Base-by-base conservation (phyloP, 2,888 invertebrate genomes). In the Drosophila affinis region DNA sequence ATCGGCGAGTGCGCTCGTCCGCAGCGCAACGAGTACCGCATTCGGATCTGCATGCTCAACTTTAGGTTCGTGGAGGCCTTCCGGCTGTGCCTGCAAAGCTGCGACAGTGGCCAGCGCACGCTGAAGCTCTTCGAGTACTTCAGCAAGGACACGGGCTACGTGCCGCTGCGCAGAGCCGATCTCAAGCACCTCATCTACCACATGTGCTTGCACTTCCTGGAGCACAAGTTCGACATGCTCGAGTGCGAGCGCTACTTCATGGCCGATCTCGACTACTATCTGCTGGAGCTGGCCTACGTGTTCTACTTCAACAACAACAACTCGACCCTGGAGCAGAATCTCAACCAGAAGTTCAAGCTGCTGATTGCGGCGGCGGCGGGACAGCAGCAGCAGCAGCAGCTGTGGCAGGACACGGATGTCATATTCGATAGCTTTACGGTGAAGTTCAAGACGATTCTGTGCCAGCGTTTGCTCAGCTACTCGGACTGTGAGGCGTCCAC, bases 111-210 rank as follows among this genome's bases (percentile, higher is more conserved):
- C 45, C 81, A 88, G 57, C 90, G 90, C 55, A 87, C 92, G 4
- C 83, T 92, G 0, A 92, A 92, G 87, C 83, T 92, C 10, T 92
- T 92, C 69, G 92, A 92, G 84, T 92, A 92, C 80, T 92, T 92
- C 67, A 92, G 92, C 77, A 92, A 92, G 85, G 92, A 92, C 62
- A 91, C 92, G 21, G 91, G 91, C 62, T 91, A 92, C 62, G 92
- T 92, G 62, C 92, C 92, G 14, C 85, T 92, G 81, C 87, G 90
- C 62, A 86, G 91, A 5, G 88, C 91, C 56, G 92, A 92, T 73
- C 87, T 92, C 45, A 92, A 92, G 82, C 91, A 90, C 80, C 90
- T 92, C 57, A 92, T 92, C 69, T 92, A 92, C 78, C 90, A 91
- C 61, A 81, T 92, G 75, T 90, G 92, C 74, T 75, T 82, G 61